A percentile compares a stretch with the other conserved stretches of the same genome.
phyloP scores from a whole-genome alignment of 2,888 invertebrate genomes.

The Idaea straminata region DNA sequence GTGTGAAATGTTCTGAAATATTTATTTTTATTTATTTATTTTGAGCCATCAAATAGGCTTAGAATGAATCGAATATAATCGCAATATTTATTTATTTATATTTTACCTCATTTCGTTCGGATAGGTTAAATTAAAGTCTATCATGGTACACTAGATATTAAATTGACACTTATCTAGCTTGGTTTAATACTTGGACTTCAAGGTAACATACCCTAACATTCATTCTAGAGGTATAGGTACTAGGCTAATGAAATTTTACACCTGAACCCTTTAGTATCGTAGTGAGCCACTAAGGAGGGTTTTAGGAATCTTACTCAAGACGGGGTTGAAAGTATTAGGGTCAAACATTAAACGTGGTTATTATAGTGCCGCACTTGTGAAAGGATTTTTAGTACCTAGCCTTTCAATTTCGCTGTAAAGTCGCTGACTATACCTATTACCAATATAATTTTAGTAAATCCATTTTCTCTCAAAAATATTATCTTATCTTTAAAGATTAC shows the following conservation, averaged over 20 bases:
- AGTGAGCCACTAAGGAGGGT: neutral
- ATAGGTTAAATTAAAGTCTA: neutral
- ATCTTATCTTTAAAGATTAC: too few relatives aligned
- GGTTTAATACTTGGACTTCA: too few relatives aligned
- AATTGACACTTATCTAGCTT: neutral
- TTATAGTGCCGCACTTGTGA: neutral
- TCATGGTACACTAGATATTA: neutral
- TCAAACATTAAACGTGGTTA: neutral
- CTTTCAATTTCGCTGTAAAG: too few relatives aligned
- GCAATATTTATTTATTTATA: too few relatives aligned
- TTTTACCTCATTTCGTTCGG: neutral
- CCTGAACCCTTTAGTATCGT: neutral
- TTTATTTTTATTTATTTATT: too few relatives aligned
- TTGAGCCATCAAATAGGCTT: too few relatives aligned
- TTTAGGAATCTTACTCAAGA: neutral
- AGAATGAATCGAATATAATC: too few relatives aligned
- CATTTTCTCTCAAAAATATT: too few relatives aligned
- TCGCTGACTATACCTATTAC: too few relatives aligned
- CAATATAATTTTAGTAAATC: too few relatives aligned
- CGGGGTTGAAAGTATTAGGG: neutral
- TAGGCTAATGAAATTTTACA: neutral
- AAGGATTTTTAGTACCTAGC: neutral
- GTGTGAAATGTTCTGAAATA: too few relatives aligned
- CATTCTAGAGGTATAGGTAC: neutral
- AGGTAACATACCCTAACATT: neutral